Conservation (phyloP, 1,140 invertebrate genomes). For the Dermatophagoides farinae region DNA sequence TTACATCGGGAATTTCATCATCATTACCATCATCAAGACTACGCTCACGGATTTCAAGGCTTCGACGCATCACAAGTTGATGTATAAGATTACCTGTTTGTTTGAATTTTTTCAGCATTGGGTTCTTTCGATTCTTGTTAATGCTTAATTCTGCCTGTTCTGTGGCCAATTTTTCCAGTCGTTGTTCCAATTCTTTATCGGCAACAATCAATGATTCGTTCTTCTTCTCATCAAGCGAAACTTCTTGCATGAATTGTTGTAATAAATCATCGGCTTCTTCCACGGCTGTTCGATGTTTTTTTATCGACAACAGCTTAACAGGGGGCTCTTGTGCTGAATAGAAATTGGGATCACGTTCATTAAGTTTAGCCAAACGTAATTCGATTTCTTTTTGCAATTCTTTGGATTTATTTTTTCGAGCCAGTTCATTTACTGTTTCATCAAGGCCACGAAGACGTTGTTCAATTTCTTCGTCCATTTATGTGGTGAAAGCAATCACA, state of each 20-base stretch:
- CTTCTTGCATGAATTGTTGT: neutral
- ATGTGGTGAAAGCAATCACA: too few species aligned
- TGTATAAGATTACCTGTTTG: neutral
- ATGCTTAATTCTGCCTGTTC: neutral
- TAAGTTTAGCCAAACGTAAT: slow-evolving; percentile 17
- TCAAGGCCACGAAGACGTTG: neutral
- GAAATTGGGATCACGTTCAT: slow-evolving; percentile 15
- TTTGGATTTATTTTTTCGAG: too few species aligned
- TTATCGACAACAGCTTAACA: slow-evolving; percentile 1
- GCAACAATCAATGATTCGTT: too few species aligned
- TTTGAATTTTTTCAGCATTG: neutral
- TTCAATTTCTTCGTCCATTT: slow-evolving; percentile 1
- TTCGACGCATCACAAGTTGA: neutral
- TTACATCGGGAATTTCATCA: neutral
- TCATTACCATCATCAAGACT: neutral
- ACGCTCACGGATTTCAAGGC: neutral
- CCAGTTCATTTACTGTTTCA: neutral
- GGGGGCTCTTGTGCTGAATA: slow-evolving; percentile 15
- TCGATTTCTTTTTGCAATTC: slow-evolving; percentile 14
- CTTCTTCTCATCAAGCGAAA: neutral
- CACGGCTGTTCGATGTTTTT: neutral
- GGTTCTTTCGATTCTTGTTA: neutral
- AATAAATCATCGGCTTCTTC: slow-evolving; percentile 7
- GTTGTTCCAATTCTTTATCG: slow-evolving; percentile 8
- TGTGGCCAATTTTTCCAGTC: neutral